Conservation (phyloP, 2,888 invertebrate genomes). For the Drosophila lacicola region DNA sequence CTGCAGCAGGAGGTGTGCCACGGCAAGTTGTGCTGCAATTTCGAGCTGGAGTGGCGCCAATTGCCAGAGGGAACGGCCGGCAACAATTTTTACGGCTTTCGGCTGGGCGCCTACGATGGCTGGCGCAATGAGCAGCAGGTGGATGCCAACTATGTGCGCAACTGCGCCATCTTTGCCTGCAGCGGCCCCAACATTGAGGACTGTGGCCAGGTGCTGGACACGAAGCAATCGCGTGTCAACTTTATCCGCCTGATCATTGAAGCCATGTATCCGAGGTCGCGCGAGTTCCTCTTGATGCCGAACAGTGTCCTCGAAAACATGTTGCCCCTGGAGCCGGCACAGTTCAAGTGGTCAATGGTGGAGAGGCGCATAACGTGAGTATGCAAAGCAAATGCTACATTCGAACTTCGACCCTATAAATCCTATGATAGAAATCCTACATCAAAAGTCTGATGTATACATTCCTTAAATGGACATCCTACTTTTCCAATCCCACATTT, state of each 20-base stretch:
- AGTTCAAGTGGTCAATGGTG: conserved; percentile 68
- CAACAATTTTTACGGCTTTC: conserved; percentile 82
- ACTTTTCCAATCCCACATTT: neutral
- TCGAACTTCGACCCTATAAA: no score
- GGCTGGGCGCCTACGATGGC: conserved; percentile 85
- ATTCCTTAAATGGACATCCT: neutral
- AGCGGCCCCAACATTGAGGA: conserved; percentile 62
- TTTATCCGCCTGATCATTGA: conserved; percentile 69
- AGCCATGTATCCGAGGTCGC: conserved; percentile 60
- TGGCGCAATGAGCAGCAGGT: conserved; percentile 83
- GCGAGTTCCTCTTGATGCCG: conserved; percentile 70
- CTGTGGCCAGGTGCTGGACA: conserved; percentile 66
- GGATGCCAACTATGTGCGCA: conserved; percentile 84
- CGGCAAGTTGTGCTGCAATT: conserved; percentile 74
- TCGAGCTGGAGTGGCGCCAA: conserved; percentile 59
- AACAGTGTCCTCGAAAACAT: conserved; percentile 67
- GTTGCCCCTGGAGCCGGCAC: conserved; percentile 70
- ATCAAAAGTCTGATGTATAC: no score
- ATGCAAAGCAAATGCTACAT: no score
- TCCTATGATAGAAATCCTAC: no score
- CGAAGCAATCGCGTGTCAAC: conserved; percentile 31
- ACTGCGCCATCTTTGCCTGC: conserved; percentile 86
- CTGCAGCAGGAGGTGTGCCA: conserved; percentile 42
- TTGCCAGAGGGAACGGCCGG: neutral
- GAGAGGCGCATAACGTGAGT: conserved; percentile 35